Conservation (phyloP, 2,113 vertebrate genomes). For the Zosterops borbonicus region DNA sequence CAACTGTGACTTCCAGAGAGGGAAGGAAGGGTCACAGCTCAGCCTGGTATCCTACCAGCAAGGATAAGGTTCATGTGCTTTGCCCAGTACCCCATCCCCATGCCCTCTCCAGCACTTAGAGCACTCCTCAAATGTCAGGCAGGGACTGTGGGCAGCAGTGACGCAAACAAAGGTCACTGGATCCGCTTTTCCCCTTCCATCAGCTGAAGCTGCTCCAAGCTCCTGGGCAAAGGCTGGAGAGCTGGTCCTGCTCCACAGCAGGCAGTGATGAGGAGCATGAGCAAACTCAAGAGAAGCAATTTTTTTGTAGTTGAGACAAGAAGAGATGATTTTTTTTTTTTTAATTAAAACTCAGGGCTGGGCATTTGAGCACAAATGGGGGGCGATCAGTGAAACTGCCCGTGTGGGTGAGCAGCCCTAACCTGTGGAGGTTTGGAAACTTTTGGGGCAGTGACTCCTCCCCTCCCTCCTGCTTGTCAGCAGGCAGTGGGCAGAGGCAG, state of each 20-base stretch:
- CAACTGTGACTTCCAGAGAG: background rate
- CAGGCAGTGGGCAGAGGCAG: background rate
- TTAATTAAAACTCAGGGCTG: background rate
- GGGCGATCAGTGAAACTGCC: background rate
- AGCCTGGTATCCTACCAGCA: background rate
- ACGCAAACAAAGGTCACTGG: background rate
- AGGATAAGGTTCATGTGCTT: background rate
- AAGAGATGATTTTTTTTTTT: background rate
- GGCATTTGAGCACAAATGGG: background rate
- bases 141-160: background rate
- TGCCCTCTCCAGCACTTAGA: background rate
- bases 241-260: background rate
- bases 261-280: accelerated
- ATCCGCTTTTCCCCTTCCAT: background rate
- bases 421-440: background rate
- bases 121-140: background rate
- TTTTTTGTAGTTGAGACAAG: accelerated
- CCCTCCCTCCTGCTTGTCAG: background rate
- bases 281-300: background rate
- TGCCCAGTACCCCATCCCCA: background rate
- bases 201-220: background rate
- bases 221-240: background rate
- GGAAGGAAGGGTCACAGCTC: background rate
- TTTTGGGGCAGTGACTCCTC: background rate
- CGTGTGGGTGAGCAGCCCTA: background rate